A percentile compares a stretch with the other conserved stretches of the same genome.
Conservation (phyloP, 2,888 invertebrate genomes). For the Nebria brevicollis region DNA sequence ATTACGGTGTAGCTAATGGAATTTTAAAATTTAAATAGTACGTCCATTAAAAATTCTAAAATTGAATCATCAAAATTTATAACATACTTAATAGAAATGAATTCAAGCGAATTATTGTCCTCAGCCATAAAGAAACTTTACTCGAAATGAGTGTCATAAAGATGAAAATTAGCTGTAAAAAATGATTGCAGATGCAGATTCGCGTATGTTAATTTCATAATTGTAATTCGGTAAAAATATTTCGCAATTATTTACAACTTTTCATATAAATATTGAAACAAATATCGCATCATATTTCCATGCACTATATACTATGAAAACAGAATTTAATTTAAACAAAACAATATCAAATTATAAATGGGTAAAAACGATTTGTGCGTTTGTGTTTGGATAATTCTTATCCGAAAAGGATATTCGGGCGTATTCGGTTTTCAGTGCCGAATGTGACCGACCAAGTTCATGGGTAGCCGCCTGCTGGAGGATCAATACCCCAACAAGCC, state of each 20-base stretch:
- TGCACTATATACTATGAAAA: not conserved
- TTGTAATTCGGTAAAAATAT: too few relatives aligned
- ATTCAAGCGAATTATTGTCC: constrained; percentile 26
- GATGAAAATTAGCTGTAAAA: not conserved
- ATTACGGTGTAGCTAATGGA: constrained; percentile 45
- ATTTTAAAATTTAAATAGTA: constrained; percentile 47
- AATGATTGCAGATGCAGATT: not conserved
- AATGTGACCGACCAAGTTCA: constrained; percentile 37
- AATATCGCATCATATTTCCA: not conserved
- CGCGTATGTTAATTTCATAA: too few relatives aligned
- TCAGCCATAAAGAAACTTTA: constrained; percentile 38
- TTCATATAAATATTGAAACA: not conserved
- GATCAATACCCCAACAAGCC: constrained; percentile 62
- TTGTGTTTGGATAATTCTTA: constrained; percentile 10
- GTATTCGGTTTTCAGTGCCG: constrained; percentile 36
- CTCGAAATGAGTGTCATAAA: constrained; percentile 23
- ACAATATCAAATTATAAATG: not conserved
- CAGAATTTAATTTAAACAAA: not conserved
- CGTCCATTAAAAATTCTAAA: constrained; percentile 47
- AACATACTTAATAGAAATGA: constrained; percentile 44
- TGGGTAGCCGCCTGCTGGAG: constrained; percentile 52
- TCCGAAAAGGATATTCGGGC: constrained; percentile 31
- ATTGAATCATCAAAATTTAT: constrained; percentile 48
- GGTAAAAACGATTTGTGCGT: not conserved
- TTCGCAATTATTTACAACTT: too few relatives aligned